phyloP scores from a whole-genome alignment of 2,797 vertebrate species.

The Lacerta bilineata region DNA sequence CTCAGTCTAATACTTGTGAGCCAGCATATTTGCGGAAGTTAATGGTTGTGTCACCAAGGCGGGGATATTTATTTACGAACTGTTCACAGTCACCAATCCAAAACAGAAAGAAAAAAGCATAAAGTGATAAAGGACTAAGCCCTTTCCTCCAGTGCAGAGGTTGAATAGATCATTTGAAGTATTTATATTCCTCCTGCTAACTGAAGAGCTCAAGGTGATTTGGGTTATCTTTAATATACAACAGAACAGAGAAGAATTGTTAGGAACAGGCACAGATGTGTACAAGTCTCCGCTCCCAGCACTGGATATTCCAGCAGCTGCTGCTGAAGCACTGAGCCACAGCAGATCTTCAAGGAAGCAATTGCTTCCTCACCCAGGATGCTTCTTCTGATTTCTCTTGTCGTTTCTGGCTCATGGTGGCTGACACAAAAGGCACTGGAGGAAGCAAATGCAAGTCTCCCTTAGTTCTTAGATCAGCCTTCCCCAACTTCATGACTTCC shows the following conservation, averaged over 20 bases:
- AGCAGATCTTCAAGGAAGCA: not conserved
- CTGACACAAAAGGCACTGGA: not conserved
- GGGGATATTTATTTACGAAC: not conserved
- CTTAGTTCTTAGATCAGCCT: not conserved
- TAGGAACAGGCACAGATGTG: not conserved
- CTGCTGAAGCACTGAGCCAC: not conserved
- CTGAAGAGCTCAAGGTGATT: not conserved
- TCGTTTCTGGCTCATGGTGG: not conserved
- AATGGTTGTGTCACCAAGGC: not conserved
- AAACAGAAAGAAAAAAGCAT: not conserved
- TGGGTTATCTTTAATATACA: not conserved
- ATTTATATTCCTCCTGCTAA: no score
- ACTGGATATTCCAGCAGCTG: not conserved
- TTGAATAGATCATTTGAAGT: not conserved
- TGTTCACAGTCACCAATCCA: not conserved
- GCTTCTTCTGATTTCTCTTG: no score
- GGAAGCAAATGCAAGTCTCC: not conserved
- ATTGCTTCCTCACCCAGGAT: no score
- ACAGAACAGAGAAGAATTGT: not conserved
- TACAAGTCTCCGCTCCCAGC: not conserved
- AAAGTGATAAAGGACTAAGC: not conserved
- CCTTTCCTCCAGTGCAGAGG: not conserved
- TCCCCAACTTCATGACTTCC: not conserved
- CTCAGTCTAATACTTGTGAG: conserved; percentile 33
- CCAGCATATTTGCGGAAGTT: not conserved